These are phyloP conservation scores for Lumbricus terrestris DNA, from an alignment of 2,888 invertebrate genomes.

Conservation along the genomic window DNA sequence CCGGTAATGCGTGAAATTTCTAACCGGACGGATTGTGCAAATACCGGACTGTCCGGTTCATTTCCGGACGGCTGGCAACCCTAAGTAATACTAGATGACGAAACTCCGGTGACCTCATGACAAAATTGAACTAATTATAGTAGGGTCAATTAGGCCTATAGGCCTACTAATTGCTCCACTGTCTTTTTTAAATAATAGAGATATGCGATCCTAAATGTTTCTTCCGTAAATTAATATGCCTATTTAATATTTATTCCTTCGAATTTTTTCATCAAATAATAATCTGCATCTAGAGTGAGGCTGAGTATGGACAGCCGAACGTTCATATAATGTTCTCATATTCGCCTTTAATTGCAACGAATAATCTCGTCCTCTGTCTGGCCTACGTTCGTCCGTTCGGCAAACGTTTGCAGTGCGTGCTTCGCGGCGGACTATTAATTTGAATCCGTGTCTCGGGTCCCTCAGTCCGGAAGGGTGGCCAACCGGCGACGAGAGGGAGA, in stretches of 20 bases:
- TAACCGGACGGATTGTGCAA: too few species aligned
- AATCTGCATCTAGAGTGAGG: neutral
- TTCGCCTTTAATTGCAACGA: constrained; percentile 13
- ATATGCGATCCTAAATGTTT: neutral
- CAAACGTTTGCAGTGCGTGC: constrained; percentile 17
- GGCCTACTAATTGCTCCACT: neutral
- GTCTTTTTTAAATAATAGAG: neutral
- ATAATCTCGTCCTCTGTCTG: neutral
- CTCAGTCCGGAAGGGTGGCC: constrained; percentile 4
- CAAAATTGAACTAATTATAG: neutral
- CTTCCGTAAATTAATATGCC: neutral
- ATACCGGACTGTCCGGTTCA: too few species aligned
- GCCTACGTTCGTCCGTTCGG: neutral
- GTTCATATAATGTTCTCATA: constrained; percentile 8
- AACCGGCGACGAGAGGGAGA: too few species aligned
- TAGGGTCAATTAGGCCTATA: too few species aligned
- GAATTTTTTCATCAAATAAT: neutral
- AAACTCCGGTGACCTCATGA: neutral
- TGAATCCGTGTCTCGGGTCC: neutral
- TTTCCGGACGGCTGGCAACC: too few species aligned
- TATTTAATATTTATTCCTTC: neutral
- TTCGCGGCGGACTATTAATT: neutral
- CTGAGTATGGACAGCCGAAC: neutral
- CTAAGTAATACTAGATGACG: too few species aligned
- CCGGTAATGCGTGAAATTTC: too few species aligned